These are phyloP conservation scores for Urophycis tenuis DNA, from an alignment of 2,797 vertebrate genomes.

Conservation along the genomic window DNA sequence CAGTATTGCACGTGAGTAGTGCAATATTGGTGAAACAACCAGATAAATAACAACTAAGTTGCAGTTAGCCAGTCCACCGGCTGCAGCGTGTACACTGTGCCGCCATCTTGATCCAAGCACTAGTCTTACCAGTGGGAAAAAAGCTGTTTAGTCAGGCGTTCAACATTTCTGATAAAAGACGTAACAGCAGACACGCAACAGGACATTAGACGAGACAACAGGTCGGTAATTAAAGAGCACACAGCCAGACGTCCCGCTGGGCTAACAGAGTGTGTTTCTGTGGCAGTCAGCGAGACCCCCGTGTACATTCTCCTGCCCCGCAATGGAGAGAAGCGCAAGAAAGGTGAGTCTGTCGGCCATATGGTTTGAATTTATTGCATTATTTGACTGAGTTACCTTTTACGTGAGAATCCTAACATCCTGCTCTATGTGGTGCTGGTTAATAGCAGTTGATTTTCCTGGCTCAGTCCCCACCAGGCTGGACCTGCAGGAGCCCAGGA, in stretches of 20 bases:
- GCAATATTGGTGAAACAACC: too few species aligned
- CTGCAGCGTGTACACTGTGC: too few species aligned
- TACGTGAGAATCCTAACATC: background rate
- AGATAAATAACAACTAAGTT: too few species aligned
- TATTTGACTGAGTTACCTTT: background rate
- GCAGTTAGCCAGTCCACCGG: too few species aligned
- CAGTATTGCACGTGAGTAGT: too few species aligned
- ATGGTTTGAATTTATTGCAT: background rate
- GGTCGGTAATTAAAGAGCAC: too few species aligned
- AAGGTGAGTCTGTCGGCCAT: conserved; percentile 50
- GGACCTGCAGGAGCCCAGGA: conserved; percentile 69
- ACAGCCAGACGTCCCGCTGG: background rate
- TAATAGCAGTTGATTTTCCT: background rate
- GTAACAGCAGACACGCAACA: background rate
- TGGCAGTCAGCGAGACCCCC: conserved; percentile 68
- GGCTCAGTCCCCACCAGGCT: conserved; percentile 56
- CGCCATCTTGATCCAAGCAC: too few species aligned
- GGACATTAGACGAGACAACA: background rate
- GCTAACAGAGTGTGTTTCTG: background rate
- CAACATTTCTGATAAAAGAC: background rate
- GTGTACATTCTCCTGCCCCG: conserved; percentile 70
- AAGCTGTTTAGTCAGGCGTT: too few species aligned
- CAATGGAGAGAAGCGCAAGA: conserved; percentile 65
- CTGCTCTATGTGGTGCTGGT: background rate
- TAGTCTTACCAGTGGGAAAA: too few species aligned